phyloP scores from a whole-genome alignment of 1,140 invertebrate species.

The Dreissena polymorpha region DNA sequence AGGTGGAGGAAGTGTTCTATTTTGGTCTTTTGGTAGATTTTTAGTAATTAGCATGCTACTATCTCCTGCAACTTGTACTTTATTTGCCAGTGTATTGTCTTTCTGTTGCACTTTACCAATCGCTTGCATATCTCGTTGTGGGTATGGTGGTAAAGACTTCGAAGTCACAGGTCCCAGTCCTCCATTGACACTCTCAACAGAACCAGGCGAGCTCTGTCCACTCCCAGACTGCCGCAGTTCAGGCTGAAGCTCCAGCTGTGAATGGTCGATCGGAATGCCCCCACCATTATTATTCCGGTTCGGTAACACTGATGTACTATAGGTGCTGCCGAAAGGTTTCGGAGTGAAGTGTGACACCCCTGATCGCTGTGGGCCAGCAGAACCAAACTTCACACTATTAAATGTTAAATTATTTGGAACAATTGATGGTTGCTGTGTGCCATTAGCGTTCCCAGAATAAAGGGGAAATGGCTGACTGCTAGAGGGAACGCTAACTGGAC shows the following conservation, averaged over 20 bases:
- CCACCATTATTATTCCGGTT: constrained; percentile 54
- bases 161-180: neutral
- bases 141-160: constrained; percentile 42
- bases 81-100: constrained; percentile 1
- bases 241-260: constrained; percentile 68
- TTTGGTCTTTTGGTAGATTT: neutral
- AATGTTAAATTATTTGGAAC: neutral
- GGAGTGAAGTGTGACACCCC: constrained; percentile 62
- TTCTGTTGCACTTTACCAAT: neutral
- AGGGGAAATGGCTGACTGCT: constrained; percentile 1
- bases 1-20: constrained; percentile 32
- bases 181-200: constrained; percentile 69
- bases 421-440: constrained; percentile 8
- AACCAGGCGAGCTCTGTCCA: constrained; percentile 77
- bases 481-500: constrained; percentile 16
- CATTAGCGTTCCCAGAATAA: neutral
- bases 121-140: constrained; percentile 12
- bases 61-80: neutral
- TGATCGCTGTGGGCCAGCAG: constrained; percentile 53
- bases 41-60: too few relatives aligned
- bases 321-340: constrained; percentile 69
- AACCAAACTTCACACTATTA: neutral
- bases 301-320: constrained; percentile 66
- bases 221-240: constrained; percentile 74
- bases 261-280: constrained; percentile 53